Evolutionary conservation across 2,113 vertebrate genomes (phyloP).

Genomic region (Eolophus roseicapilla): DNA sequence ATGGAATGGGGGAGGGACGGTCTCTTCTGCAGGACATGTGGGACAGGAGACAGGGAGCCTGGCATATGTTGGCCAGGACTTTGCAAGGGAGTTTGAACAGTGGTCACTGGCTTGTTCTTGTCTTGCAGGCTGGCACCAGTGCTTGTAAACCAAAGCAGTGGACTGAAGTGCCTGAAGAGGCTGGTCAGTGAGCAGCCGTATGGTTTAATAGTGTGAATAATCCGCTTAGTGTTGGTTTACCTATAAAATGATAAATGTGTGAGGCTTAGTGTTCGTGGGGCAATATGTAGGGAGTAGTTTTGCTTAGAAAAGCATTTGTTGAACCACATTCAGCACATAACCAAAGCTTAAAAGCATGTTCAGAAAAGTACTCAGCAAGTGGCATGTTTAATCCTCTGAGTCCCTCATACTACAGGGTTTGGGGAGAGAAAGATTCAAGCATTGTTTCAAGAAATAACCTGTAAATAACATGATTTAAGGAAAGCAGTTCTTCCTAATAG

Average conservation of each 20-base stretch:
- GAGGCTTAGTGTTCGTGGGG: not conserved
- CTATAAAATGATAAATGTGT: not conserved
- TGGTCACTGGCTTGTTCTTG: fast-evolving
- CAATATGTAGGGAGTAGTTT: not conserved
- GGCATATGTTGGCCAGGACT: fast-evolving
- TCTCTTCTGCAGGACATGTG: not conserved
- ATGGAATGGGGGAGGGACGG: no score
- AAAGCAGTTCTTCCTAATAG: not conserved
- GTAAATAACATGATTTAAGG: not conserved
- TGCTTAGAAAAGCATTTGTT: not conserved
- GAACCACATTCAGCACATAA: not conserved
- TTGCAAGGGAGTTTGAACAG: not conserved
- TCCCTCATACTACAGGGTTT: no score
- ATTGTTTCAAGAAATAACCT: not conserved
- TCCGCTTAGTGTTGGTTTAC: not conserved
- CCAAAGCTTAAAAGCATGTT: not conserved
- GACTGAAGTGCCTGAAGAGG: not conserved
- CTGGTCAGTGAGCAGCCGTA: not conserved
- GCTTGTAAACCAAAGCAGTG: not conserved
- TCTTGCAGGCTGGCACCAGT: not conserved
- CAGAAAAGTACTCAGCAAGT: not conserved
- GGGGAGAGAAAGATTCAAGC: not conserved
- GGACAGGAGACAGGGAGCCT: not conserved
- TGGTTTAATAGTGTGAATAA: not conserved
- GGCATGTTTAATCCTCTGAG: not conserved